phyloP scores from a whole-genome alignment of 2,113 vertebrate species.

The Phocoena phocoena region DNA sequence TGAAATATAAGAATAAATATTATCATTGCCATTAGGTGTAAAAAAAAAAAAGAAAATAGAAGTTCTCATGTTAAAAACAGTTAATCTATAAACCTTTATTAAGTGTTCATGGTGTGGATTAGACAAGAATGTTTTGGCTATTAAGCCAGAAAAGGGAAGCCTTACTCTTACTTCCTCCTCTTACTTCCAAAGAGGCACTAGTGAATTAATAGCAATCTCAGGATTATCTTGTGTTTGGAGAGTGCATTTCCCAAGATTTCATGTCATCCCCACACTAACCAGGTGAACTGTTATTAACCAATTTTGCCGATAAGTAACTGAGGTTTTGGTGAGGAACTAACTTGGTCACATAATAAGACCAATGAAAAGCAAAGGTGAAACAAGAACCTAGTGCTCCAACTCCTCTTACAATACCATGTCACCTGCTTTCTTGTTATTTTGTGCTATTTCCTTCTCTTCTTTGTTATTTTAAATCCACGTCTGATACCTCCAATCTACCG shows the following conservation, averaged over 20 bases:
- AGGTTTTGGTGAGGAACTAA: neutral
- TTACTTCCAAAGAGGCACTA: neutral
- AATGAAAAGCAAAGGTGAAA: neutral
- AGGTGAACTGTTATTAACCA: neutral
- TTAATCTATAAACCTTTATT: neutral
- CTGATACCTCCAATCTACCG: accelerated
- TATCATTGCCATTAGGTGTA: neutral
- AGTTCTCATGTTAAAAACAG: neutral
- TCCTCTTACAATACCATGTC: neutral
- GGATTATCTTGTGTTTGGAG: neutral
- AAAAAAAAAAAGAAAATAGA: neutral
- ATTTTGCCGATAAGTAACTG: neutral
- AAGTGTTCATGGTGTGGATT: accelerated
- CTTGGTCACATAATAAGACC: neutral
- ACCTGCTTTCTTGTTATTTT: neutral
- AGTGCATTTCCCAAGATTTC: neutral
- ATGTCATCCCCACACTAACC: neutral
- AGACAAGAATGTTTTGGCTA: neutral
- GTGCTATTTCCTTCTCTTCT: neutral
- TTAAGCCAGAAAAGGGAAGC: neutral
- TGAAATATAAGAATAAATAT: neutral
- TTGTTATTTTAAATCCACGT: neutral
- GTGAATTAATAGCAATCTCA: neutral
- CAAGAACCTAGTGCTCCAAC: neutral
- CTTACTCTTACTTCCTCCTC: neutral